Evolutionary conservation across 2,797 vertebrate genomes (phyloP), one percentile per base, ranked within the genome.

Genomic region (Naso thynnoides): DNA sequence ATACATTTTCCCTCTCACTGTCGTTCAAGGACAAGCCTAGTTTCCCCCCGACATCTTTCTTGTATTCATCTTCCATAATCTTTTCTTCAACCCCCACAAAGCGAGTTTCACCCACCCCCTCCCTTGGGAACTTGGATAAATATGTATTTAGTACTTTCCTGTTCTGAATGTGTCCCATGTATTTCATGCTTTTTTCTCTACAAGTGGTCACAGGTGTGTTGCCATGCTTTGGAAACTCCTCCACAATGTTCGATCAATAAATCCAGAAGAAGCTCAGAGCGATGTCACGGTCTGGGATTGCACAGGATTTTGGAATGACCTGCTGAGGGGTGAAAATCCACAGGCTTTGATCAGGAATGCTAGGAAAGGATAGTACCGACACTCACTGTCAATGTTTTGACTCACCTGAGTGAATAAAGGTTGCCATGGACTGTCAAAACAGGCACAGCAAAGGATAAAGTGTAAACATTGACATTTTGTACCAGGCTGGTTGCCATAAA

Each of bases 291-390:
- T 82, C 55, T 67, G 53, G 63, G 69, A 84, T 84, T 66, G 73
- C 59, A 52, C 45, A 54, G 65, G 76, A 84, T 86, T 88, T 86
- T 42, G 44, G 47, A 83, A 88, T 84, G 62, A 84, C 52, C 59
- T 29, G 15, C 49, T 72, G 69, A 85, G 53, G 70, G 53, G 27
- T 79, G 60, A 73, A 84, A 23, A 16, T 65, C 61, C 66, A 31
- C 67, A 61, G 59, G 70, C 80, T 92, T 89, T 86, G 82, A 88
- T 92, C 85, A 84, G 67, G 29, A 31, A 0, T 56, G 19, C 67
- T 61, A 39, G 68, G 63, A 75, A 63, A 73, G 65, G 78, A 87
- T 81, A 78, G 64, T 49, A 72, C 48, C 18, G 14, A 2, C 61
- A 54, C 47, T 60, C 68, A 63, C 60, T 18, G 2, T 55, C 63